These are phyloP conservation scores for Erpobdella octoculata DNA, from an alignment of 2,888 invertebrate genomes.

Conservation along the genomic window DNA sequence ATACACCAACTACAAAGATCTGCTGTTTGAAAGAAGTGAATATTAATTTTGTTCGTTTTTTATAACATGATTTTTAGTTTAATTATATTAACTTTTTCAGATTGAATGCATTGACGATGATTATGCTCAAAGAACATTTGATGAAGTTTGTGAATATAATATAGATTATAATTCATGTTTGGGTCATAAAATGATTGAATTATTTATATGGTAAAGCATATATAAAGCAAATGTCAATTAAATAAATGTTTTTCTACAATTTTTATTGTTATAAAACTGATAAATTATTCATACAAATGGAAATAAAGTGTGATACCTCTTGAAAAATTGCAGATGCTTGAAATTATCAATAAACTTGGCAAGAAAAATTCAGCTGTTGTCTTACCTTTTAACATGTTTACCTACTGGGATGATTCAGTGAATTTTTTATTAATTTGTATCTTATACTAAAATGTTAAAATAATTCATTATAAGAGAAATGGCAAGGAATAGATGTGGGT, in stretches of 20 bases:
- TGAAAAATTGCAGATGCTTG: conserved; percentile 1
- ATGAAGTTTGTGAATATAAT: no score
- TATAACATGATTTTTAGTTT: background rate
- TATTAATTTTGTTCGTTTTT: background rate
- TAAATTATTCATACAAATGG: no score
- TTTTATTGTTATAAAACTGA: no score
- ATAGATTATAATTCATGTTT: no score
- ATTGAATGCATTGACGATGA: conserved; percentile 22
- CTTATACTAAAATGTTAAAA: background rate
- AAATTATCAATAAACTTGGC: background rate
- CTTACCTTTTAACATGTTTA: conserved; percentile 13
- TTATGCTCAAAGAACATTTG: conserved; percentile 10
- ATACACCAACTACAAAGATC: background rate
- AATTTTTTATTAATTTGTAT: background rate
- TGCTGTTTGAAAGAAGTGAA: conserved; percentile 21
- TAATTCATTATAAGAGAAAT: background rate
- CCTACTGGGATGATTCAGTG: conserved; percentile 22
- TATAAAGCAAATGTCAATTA: no score
- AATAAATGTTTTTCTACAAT: no score
- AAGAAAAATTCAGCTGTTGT: conserved; percentile 3
- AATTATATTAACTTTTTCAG: background rate
- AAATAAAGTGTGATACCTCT: no score
- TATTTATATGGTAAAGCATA: no score
- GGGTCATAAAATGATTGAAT: no score
- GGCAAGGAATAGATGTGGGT: no score